Conservation (phyloP, 2,888 invertebrate genomes). For the Ophion ellenae region DNA sequence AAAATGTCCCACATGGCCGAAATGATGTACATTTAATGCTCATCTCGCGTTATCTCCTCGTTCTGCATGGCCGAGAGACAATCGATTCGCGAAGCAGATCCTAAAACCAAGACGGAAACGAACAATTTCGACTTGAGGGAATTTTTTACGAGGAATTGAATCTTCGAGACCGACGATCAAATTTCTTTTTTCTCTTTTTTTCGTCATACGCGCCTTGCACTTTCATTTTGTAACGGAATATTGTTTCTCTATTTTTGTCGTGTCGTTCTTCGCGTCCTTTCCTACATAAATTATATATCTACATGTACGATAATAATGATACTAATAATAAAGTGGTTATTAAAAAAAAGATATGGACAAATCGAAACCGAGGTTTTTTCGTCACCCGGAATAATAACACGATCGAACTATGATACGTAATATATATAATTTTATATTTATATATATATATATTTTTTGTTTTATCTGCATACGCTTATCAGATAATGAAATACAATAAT, state of each 20-base stretch:
- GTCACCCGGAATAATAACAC: background rate
- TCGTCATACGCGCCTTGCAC: conserved; percentile 10
- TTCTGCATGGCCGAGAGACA: background rate
- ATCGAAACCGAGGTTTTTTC: background rate
- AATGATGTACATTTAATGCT: conserved; percentile 97
- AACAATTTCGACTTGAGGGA: background rate
- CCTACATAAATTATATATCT: conserved; percentile 59
- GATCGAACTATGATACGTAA: conserved; percentile 75
- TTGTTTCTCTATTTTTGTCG: conserved; percentile 35
- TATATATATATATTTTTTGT: conserved; percentile 57
- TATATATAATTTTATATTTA: conserved; percentile 74
- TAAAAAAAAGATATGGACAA: background rate
- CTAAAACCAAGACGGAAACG: background rate
- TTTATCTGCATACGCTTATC: conserved; percentile 78
- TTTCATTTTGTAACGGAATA: conserved; percentile 46
- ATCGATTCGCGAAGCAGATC: background rate
- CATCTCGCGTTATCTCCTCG: conserved; percentile 30
- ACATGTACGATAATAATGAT: conserved; percentile 56
- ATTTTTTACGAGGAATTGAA: conserved; percentile 5
- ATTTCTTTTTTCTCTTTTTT: background rate
- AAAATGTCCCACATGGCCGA: conserved; percentile 99
- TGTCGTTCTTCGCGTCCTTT: conserved; percentile 47
- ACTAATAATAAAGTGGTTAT: conserved; percentile 31
- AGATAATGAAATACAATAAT: conserved; percentile 81
- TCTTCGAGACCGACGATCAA: background rate